Conservation (phyloP, 2,113 vertebrate species). For the Coracopsis vasa region DNA sequence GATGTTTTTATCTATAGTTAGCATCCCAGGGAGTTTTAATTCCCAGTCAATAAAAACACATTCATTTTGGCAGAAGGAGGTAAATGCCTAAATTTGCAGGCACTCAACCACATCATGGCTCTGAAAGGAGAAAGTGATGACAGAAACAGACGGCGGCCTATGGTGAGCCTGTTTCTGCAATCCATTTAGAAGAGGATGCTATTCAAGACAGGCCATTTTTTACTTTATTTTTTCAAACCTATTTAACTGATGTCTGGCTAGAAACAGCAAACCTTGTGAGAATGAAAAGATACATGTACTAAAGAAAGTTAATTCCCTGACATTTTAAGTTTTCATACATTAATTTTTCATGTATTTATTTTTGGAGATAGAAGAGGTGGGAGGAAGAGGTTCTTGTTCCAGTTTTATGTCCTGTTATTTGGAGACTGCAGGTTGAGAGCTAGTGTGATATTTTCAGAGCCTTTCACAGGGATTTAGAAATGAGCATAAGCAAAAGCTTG, state of each 20-base stretch:
- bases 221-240: background rate
- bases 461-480: background rate
- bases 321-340: slow-evolving; percentile 4
- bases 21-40: background rate
- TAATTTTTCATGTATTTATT: slow-evolving; percentile 52
- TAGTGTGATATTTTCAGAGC: slow-evolving; percentile 8
- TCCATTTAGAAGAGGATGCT: background rate
- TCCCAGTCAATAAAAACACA: background rate
- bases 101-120: background rate
- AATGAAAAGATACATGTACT: background rate
- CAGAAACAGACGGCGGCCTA: background rate
- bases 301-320: background rate
- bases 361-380: slow-evolving; percentile 27
- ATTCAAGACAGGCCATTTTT: background rate
- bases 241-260: background rate
- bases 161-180: background rate
- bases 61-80: background rate
- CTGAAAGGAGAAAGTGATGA: background rate
- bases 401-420: slow-evolving; percentile 47
- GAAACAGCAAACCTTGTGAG: background rate
- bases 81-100: background rate
- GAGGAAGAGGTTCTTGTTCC: slow-evolving; percentile 17
- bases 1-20: background rate
- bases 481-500: background rate
- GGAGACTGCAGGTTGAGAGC: slow-evolving; percentile 22